A percentile compares a stretch with the other conserved stretches of the same genome.
These are phyloP conservation scores for Anodontia alba DNA, from an alignment of 2,888 invertebrate genomes.

Conservation along the genomic window DNA sequence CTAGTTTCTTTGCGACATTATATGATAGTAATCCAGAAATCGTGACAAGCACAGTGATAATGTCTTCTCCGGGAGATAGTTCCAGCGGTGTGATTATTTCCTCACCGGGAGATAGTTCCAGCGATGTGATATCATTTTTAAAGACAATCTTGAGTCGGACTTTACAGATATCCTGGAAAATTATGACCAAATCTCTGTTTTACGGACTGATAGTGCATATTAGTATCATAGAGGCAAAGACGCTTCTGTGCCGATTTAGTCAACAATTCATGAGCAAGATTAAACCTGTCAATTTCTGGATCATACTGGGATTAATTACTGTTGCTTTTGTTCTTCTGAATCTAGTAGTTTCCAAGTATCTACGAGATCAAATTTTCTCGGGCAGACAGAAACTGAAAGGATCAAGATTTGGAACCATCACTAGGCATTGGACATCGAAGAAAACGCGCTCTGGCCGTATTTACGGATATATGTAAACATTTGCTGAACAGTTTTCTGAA, in stretches of 20 bases:
- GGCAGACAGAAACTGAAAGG: not conserved
- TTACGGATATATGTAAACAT: conserved; percentile 47
- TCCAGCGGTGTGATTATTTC: not conserved
- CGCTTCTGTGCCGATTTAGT: conserved; percentile 38
- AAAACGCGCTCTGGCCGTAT: conserved; percentile 49
- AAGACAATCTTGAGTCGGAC: not conserved
- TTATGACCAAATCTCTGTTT: conserved; percentile 33
- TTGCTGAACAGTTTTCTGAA: too few species aligned
- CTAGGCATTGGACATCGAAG: not conserved
- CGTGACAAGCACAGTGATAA: too few species aligned
- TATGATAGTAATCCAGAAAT: too few species aligned
- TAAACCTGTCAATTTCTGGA: conserved; percentile 39
- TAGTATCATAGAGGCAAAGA: conserved; percentile 45
- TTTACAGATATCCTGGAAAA: conserved; percentile 36
- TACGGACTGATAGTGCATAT: conserved; percentile 44
- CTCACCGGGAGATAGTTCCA: not conserved
- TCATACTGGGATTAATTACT: conserved; percentile 31
- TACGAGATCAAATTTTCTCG: not conserved
- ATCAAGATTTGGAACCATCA: not conserved
- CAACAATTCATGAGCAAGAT: conserved; percentile 15
- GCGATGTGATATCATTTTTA: not conserved
- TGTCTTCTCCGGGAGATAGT: not conserved
- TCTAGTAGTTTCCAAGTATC: conserved; percentile 15
- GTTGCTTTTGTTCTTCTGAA: conserved; percentile 39
- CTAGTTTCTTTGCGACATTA: too few species aligned